Base-by-base conservation (phyloP, 1,140 invertebrate genomes). In the Formica exsecta region DNA sequence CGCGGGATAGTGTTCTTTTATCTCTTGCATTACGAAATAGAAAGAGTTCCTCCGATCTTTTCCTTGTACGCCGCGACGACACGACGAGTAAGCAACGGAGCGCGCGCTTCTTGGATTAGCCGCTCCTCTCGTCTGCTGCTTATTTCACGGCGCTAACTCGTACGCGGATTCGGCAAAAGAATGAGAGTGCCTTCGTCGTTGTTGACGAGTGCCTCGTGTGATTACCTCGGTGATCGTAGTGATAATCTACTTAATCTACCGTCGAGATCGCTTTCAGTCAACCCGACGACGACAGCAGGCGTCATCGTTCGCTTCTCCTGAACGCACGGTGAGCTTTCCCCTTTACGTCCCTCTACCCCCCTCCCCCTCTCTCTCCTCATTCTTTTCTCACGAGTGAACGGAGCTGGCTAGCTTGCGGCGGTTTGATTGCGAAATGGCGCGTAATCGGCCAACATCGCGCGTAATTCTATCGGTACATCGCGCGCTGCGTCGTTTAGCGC, bases 101-200 rank as follows among this genome's bases (percentile, higher is more conserved):
- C 89, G 92, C 91, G 92, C 93, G 90, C 89, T 92, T 89, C 91
- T 92, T 61, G 93, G 93, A 93, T 93, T 93, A 93, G 93, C 93
- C 92, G 92, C 93, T 92, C 90, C 85, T 68, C 87, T 87, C 91
- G 86, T 83, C 85, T 83, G 77, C 66, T 44, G 44, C 9, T 51
- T 44, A 68, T 32, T 19, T 73, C 76, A 62, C 51, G 59, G 48
- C 25, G 64, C 62, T 19, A 62, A 64, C 48, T 71, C 61, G 48
- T 62, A 57, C 65, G 61, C 57, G 57, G 83, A 77, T 11, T 73
- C 59, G 57, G 29, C 48, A 79, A 87, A 81, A 91, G 85, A 88
- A 92, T 92, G 91, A 92, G 80, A 91, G 87, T 92, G 91, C 86
- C 90, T 89, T 86, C 61, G 81, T 8, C 38, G 3, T 73, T 66